phyloP scores from a whole-genome alignment of 2,888 invertebrate genomes.

The Neocrepidodera transversa region DNA sequence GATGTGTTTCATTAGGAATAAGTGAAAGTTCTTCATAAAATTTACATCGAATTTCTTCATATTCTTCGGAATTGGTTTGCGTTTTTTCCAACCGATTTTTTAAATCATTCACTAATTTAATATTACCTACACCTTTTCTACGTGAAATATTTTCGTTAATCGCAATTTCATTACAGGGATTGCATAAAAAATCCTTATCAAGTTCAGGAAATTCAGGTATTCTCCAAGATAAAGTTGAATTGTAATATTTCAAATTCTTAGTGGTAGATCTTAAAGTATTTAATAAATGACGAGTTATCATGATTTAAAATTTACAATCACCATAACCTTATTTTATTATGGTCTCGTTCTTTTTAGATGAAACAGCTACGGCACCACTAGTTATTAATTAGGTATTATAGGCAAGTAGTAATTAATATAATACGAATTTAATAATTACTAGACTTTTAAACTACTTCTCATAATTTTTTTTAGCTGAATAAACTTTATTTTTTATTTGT shows the following conservation, averaged over 20 bases:
- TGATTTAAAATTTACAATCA: no score
- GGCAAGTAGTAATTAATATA: no score
- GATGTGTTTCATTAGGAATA: slow-evolving; percentile 81
- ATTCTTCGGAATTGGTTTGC: slow-evolving; percentile 41
- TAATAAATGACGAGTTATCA: background rate
- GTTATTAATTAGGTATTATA: no score
- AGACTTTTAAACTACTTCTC: no score
- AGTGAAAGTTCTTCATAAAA: slow-evolving; percentile 67
- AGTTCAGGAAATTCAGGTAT: slow-evolving; percentile 58
- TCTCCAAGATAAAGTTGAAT: slow-evolving; percentile 28
- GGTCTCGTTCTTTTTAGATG: no score
- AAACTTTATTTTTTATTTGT: no score
- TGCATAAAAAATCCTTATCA: slow-evolving; percentile 70
- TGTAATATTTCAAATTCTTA: background rate
- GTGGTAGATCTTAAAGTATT: background rate
- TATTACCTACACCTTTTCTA: slow-evolving; percentile 74
- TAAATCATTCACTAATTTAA: slow-evolving; percentile 66
- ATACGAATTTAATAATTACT: no score
- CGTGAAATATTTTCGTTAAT: slow-evolving; percentile 70
- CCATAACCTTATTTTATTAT: no score
- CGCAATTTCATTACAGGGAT: slow-evolving; percentile 66
- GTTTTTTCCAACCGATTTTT: slow-evolving; percentile 55
- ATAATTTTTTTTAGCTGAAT: no score
- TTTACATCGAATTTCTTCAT: slow-evolving; percentile 50
- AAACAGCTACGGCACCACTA: no score